A percentile compares a stretch with the other conserved stretches of the same genome.
phyloP scores from a whole-genome alignment of 1,140 invertebrate genomes.

The Harlomillsia oculata region DNA sequence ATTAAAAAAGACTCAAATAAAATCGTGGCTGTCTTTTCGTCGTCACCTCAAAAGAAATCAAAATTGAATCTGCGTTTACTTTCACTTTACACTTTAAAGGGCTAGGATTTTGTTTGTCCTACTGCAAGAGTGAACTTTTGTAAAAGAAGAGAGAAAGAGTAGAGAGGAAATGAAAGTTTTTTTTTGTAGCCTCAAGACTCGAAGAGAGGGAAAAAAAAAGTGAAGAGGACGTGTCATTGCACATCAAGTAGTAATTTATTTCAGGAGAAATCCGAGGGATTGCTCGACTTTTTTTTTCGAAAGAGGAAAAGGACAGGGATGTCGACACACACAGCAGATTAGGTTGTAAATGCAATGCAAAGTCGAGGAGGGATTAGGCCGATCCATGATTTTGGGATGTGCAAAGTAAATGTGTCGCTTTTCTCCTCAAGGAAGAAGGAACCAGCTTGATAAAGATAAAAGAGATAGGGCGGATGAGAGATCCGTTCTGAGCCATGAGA shows the following conservation, averaged over 20 bases:
- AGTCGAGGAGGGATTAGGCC: slow-evolving; percentile 14
- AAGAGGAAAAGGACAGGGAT: background rate
- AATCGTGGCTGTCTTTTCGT: too few relatives aligned
- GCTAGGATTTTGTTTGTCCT: too few relatives aligned
- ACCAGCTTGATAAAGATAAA: slow-evolving; percentile 9
- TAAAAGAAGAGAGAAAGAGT: background rate
- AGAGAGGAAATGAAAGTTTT: background rate
- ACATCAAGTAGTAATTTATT: slow-evolving; percentile 20
- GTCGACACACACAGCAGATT: slow-evolving; percentile 3
- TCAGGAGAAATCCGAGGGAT: slow-evolving; percentile 13
- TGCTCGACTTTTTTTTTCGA: background rate
- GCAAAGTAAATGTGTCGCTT: too few relatives aligned
- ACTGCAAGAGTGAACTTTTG: too few relatives aligned
- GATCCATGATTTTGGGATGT: slow-evolving; percentile 1
- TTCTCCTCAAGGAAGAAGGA: too few relatives aligned
- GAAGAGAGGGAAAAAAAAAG: background rate
- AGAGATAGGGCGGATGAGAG: background rate
- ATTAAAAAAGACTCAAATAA: too few relatives aligned
- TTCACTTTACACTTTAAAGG: too few relatives aligned
- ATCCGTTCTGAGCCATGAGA: slow-evolving; percentile 15
- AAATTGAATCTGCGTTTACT: too few relatives aligned
- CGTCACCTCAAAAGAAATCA: too few relatives aligned
- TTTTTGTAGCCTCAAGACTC: too few relatives aligned
- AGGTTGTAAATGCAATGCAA: slow-evolving; percentile 25
- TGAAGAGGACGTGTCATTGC: slow-evolving; percentile 20